A percentile compares a stretch with the other conserved stretches of the same genome.
Evolutionary conservation across 2,888 invertebrate species (phyloP).

Genomic region (Platerodrilus igneus): DNA sequence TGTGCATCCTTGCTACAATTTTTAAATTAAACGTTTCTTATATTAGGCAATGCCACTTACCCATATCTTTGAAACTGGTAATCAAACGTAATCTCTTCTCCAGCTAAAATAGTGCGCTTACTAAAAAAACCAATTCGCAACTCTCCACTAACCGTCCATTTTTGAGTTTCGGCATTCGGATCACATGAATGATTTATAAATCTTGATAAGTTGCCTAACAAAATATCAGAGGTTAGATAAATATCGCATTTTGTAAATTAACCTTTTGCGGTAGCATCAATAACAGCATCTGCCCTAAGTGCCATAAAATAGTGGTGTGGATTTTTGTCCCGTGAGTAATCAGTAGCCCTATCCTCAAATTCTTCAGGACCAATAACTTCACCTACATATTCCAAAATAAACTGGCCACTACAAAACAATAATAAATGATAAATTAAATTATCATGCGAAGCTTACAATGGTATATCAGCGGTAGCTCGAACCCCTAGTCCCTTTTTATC

Average conservation of each 20-base stretch:
- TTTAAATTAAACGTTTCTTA: constrained; percentile 23
- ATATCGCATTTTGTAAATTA: not conserved
- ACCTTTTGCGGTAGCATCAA: constrained; percentile 92
- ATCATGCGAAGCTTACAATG: constrained; percentile 56
- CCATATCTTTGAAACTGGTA: constrained; percentile 97
- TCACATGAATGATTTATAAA: constrained; percentile 99
- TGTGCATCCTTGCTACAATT: constrained; percentile 87
- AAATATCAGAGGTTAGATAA: constrained; percentile 10
- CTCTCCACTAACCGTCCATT: constrained; percentile 92
- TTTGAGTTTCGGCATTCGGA: constrained; percentile 97
- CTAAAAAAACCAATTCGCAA: constrained; percentile 96
- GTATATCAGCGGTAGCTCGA: constrained; percentile 67
- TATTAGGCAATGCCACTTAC: constrained; percentile 55
- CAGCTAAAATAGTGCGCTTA: constrained; percentile 70
- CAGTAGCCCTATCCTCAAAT: constrained; percentile 81
- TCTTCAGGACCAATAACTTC: constrained; percentile 90
- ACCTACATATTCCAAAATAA: constrained; percentile 98
- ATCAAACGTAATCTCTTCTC: constrained; percentile 98
- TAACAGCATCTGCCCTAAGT: constrained; percentile 84
- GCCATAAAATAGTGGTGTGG: constrained; percentile 98
- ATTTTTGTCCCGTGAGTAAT: constrained; percentile 85
- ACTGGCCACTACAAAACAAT: constrained; percentile 69
- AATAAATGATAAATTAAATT: constrained; percentile 1
- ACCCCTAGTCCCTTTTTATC: constrained; percentile 95
- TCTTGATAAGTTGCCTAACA: constrained; percentile 78